phyloP scores from a whole-genome alignment of 2,888 invertebrate genomes.

The Monochamus alternatus region DNA sequence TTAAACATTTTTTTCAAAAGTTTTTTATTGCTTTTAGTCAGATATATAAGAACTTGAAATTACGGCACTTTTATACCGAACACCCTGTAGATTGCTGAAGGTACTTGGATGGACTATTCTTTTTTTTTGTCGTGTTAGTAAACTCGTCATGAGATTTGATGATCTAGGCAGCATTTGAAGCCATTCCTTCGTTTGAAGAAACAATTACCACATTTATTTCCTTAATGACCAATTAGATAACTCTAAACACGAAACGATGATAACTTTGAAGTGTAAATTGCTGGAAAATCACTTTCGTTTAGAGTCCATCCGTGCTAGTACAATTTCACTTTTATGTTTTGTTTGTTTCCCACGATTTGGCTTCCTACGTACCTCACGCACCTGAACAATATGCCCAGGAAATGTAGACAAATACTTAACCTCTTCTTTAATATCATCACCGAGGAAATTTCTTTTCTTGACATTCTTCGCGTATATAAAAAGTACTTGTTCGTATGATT shows the following conservation, averaged over 20 bases:
- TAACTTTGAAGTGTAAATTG: not conserved
- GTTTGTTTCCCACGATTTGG: conserved; percentile 30
- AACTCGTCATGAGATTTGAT: no score
- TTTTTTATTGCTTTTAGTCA: no score
- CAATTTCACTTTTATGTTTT: conserved; percentile 32
- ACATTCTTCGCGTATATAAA: conserved; percentile 22
- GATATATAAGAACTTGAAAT: no score
- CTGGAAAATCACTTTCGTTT: not conserved
- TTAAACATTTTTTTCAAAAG: no score
- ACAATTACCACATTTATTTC: no score
- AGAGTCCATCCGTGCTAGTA: not conserved
- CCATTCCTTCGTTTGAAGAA: no score
- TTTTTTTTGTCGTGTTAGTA: no score
- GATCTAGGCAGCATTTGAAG: no score
- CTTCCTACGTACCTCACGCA: conserved; percentile 24
- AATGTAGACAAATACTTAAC: conserved; percentile 1
- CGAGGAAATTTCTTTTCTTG: conserved; percentile 36
- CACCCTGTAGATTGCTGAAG: no score
- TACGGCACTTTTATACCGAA: no score
- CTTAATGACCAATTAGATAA: no score
- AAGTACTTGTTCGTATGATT: conserved; percentile 19
- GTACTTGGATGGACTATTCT: no score
- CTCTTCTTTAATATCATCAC: conserved; percentile 6
- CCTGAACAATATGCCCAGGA: conserved; percentile 21
- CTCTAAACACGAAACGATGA: not conserved